Base-by-base conservation (phyloP, 2,888 invertebrate species). In the Barypeithes pellucidus region DNA sequence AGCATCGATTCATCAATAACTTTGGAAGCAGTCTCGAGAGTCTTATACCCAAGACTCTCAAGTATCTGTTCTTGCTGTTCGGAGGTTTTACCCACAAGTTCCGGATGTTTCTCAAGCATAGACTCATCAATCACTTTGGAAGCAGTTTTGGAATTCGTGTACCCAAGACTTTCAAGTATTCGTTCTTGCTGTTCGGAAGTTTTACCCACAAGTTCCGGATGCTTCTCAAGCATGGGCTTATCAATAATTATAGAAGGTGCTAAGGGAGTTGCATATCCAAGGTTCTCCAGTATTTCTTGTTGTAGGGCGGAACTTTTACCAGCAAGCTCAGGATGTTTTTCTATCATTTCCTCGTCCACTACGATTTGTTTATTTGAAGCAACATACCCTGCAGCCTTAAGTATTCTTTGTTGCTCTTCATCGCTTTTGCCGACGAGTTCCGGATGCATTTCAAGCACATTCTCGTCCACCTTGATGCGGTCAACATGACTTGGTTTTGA, bases 151-250 rank as follows among this genome's bases (percentile, higher is more conserved):
- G 39, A n/a, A n/a, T 11, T 39, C 12, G n/a, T n/a, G 12, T 39
- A 39, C 9, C 39, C 39, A 12, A 39, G 39, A 63, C 59, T 57
- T 69, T 45, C 9, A 3, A 50, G 29, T n/a, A n/a, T 52, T 57
- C 22, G 20, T 39, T 39, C n/a, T 39, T 20, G 14, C 11, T 39
- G 29, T 61, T 61, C 22, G n/a, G 22, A 5, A 36, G 2, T 36
- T 66, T 22, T 63, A 20, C 47, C 63, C 12, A 12, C 50, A 18
- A 70, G 24, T 69, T 73, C 69, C 29, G 73, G 68, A 45, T 72
- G 67, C n/a, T 67, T 72, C 1, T n/a, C 14, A 14, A 67, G 29
- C 41, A 67, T n/a, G 0, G 11, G n/a, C 11, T 60, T 18, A 66
- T 59, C 33, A 41, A 54, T 39, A 4, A 39, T 4, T 39, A n/a